phyloP scores from a whole-genome alignment of 2,113 vertebrate genomes.

The Indri indri region DNA sequence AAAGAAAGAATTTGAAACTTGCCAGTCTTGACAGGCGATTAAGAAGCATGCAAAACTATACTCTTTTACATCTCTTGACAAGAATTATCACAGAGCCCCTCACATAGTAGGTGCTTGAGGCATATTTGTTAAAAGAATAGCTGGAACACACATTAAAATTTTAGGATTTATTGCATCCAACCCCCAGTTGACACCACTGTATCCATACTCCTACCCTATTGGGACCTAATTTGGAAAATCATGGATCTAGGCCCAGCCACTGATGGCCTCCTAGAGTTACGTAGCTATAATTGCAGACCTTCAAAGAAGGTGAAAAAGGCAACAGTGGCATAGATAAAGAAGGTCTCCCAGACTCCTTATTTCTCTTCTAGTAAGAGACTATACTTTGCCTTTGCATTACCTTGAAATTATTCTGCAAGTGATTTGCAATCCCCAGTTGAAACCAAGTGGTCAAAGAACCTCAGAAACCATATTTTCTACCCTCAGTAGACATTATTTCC shows the following conservation, averaged over 20 bases:
- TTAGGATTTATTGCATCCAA: neutral
- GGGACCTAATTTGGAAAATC: neutral
- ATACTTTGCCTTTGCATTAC: neutral
- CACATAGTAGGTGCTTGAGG: neutral
- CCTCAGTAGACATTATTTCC: neutral
- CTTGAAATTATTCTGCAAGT: neutral
- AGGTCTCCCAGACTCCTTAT: neutral
- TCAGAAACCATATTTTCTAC: neutral
- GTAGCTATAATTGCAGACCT: neutral
- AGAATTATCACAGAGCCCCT: neutral
- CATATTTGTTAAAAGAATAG: neutral
- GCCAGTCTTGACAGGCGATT: neutral
- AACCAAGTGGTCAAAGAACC: neutral
- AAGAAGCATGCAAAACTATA: neutral
- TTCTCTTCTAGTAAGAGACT: neutral
- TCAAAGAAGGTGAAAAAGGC: neutral
- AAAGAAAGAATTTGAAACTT: conserved; percentile 6
- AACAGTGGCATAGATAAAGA: neutral
- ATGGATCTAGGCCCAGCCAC: neutral
- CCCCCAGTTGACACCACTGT: neutral
- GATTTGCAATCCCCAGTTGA: neutral
- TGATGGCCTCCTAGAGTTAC: neutral
- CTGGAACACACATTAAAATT: neutral
- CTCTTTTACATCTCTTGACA: neutral
- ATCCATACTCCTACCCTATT: neutral